Conservation (phyloP, 2,113 vertebrate species). For the Agapornis roseicollis region DNA sequence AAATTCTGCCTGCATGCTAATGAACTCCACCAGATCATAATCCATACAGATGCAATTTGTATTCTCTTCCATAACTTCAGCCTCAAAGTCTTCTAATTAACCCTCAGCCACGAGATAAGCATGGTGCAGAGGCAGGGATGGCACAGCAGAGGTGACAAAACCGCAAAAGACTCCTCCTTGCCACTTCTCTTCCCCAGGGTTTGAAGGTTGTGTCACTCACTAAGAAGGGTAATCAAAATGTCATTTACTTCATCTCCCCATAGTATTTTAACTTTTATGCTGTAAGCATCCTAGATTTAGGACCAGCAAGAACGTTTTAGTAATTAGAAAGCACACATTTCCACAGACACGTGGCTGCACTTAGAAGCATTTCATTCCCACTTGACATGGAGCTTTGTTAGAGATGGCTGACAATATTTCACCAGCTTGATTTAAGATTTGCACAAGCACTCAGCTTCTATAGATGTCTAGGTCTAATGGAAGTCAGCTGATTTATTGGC, state of each 20-base stretch:
- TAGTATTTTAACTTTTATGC: slow-evolving; percentile 18
- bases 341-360: neutral
- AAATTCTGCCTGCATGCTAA: slow-evolving; percentile 18
- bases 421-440: neutral
- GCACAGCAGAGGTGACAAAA: neutral
- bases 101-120: neutral
- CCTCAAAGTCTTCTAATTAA: slow-evolving; percentile 36
- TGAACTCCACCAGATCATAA: neutral
- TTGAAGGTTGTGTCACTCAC: neutral
- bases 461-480: neutral
- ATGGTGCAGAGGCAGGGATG: neutral
- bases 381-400: neutral
- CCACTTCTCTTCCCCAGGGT: neutral
- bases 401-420: slow-evolving; percentile 19
- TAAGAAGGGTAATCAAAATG: neutral
- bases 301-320: neutral
- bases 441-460: neutral
- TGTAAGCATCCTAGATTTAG: slow-evolving; percentile 30
- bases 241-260: neutral
- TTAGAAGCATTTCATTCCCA: neutral
- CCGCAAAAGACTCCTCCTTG: neutral
- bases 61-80: slow-evolving; percentile 28
- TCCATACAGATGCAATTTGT: slow-evolving; percentile 27
- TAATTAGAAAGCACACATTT: slow-evolving; percentile 11
- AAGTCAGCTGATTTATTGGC: neutral